phyloP scores from a whole-genome alignment of 2,888 invertebrate species.

The Nomada ferruginata region DNA sequence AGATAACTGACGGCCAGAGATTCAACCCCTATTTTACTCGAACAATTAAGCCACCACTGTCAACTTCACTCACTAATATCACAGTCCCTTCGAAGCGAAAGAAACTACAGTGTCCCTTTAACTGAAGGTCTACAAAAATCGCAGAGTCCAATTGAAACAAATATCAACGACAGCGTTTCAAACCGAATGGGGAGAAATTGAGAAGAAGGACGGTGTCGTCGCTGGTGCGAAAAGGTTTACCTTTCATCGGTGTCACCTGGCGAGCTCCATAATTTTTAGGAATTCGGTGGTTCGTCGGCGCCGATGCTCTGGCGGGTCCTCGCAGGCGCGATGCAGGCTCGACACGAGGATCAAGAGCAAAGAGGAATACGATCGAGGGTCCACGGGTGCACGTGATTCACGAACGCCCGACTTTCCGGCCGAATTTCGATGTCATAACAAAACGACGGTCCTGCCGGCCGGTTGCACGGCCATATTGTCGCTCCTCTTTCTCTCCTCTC shows the following conservation, averaged over 20 bases:
- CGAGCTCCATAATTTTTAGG: conserved; percentile 77
- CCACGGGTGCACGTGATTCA: conserved; percentile 65
- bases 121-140: not conserved
- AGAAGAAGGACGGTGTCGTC: no score
- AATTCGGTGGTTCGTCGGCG: conserved; percentile 38
- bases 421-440: conserved; percentile 75
- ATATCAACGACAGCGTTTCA: not conserved
- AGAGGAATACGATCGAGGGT: conserved; percentile 2
- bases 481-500: conserved; percentile 37
- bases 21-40: no score
- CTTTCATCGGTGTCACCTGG: conserved; percentile 81
- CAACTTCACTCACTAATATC: not conserved
- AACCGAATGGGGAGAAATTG: not conserved
- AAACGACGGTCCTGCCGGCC: conserved; percentile 78
- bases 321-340: conserved; percentile 1
- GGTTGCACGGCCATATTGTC: conserved; percentile 77
- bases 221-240: conserved; percentile 52
- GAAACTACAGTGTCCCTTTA: no score
- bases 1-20: no score
- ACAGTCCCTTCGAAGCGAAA: not conserved
- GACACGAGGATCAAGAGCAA: conserved; percentile 24
- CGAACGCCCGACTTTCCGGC: conserved; percentile 58
- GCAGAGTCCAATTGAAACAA: not conserved
- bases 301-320: conserved; percentile 8
- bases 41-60: no score